phyloP scores from a whole-genome alignment of 2,888 invertebrate genomes.

The Cantharis flavilabris region DNA sequence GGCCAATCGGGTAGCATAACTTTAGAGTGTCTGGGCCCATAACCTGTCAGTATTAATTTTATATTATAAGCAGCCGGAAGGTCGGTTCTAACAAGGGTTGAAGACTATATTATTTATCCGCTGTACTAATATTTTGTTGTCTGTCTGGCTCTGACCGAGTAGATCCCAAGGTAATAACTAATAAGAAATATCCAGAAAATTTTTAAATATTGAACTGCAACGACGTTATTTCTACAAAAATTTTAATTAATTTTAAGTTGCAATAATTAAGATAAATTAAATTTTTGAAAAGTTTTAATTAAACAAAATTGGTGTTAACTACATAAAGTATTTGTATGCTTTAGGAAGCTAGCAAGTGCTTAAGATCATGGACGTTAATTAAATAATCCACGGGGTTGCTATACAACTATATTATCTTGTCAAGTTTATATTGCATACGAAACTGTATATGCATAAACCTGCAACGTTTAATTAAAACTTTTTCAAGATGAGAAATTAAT shows the following conservation, averaged over 20 bases:
- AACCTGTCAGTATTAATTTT: too few species aligned
- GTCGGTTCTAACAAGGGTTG: too few species aligned
- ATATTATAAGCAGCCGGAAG: too few species aligned
- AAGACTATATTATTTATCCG: too few species aligned
- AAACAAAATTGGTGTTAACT: neutral
- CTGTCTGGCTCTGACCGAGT: too few species aligned
- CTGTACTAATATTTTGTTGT: too few species aligned
- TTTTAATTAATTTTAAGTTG: neutral
- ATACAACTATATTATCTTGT: neutral
- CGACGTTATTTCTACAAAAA: neutral
- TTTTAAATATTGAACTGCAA: neutral
- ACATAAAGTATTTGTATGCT: neutral
- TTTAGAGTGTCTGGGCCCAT: too few species aligned
- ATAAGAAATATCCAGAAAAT: too few species aligned
- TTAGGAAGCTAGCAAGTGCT: constrained; percentile 7
- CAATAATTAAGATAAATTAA: neutral
- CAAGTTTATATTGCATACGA: neutral
- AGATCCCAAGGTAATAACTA: too few species aligned
- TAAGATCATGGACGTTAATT: constrained; percentile 11
- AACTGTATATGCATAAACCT: neutral
- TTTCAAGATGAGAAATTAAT: neutral
- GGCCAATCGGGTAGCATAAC: too few species aligned
- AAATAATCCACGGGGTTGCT: constrained; percentile 3
- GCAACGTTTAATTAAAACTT: neutral
- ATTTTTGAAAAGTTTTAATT: neutral